A percentile compares a stretch with the other conserved stretches of the same genome.
These are phyloP conservation scores for Calliphora vicina DNA, from an alignment of 1,140 invertebrate species.

Conservation along the genomic window DNA sequence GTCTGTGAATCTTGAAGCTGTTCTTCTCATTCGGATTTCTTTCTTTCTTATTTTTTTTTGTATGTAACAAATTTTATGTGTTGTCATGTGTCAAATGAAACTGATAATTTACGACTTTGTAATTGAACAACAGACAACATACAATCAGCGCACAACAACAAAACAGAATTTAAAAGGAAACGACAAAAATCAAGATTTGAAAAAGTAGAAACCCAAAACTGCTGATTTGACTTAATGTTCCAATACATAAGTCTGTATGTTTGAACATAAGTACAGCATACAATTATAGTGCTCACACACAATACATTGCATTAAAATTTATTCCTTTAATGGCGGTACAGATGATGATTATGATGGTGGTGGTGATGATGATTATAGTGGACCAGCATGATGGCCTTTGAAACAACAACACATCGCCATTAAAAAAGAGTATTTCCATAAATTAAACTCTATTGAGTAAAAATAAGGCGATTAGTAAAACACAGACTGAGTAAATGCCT, in stretches of 20 bases:
- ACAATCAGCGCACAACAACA: background rate
- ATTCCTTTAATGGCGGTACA: background rate
- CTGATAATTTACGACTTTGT: constrained; percentile 62
- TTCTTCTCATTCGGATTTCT: background rate
- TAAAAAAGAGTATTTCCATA: background rate
- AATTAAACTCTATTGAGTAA: background rate
- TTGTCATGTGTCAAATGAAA: constrained; percentile 63
- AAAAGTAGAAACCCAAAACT: background rate
- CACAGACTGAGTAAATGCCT: background rate
- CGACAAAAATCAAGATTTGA: background rate
- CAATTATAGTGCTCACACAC: background rate
- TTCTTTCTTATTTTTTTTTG: background rate
- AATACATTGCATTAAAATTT: background rate
- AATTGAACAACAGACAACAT: constrained; percentile 53
- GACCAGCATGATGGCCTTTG: background rate
- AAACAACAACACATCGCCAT: background rate
- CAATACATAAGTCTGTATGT: too few species aligned
- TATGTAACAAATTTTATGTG: constrained; percentile 54
- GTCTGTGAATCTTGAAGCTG: background rate
- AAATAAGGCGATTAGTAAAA: background rate
- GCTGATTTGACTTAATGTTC: background rate
- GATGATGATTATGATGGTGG: background rate
- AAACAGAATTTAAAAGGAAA: background rate
- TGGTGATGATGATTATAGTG: background rate
- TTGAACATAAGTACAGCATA: too few species aligned